phyloP scores from a whole-genome alignment of 2,888 invertebrate genomes.

The Drosophila helvetica region DNA sequence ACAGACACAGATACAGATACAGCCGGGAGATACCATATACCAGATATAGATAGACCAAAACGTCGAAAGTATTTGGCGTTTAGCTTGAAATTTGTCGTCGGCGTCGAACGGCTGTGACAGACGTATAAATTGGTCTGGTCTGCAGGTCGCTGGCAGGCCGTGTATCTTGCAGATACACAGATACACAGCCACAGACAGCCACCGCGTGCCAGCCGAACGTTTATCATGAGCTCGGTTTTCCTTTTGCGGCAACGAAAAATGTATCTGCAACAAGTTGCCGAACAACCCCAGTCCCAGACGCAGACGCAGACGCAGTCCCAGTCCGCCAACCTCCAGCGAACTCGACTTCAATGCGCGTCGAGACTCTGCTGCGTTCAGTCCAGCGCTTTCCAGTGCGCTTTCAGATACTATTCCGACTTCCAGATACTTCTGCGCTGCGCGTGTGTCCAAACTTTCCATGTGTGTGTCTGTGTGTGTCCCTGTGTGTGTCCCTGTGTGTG shows the following conservation, averaged over 20 bases:
- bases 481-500: constrained; percentile 11
- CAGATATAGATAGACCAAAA: constrained; percentile 51
- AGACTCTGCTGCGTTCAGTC: constrained; percentile 77
- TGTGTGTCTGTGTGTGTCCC: background rate
- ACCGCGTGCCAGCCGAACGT: constrained; percentile 73
- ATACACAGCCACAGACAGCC: constrained; percentile 29
- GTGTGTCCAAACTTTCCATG: constrained; percentile 17
- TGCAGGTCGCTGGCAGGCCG: constrained; percentile 28
- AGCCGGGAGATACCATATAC: constrained; percentile 44
- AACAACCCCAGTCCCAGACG: constrained; percentile 26
- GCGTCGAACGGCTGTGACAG: constrained; percentile 72
- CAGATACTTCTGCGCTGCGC: constrained; percentile 48
- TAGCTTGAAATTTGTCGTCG: constrained; percentile 76
- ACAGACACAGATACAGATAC: constrained; percentile 74
- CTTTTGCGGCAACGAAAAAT: constrained; percentile 73
- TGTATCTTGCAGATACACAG: constrained; percentile 59
- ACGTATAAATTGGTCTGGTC: constrained; percentile 76
- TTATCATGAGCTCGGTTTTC: constrained; percentile 77
- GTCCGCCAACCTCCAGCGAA: constrained; percentile 55
- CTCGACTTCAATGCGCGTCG: constrained; percentile 73
- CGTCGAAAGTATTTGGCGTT: constrained; percentile 64
- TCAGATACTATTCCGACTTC: constrained; percentile 23
- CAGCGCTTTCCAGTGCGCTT: constrained; percentile 55
- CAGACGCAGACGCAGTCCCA: constrained; percentile 4
- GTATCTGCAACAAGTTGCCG: constrained; percentile 81